Base-by-base conservation (phyloP, 1,140 invertebrate genomes). In the Kradibia gibbosae region DNA sequence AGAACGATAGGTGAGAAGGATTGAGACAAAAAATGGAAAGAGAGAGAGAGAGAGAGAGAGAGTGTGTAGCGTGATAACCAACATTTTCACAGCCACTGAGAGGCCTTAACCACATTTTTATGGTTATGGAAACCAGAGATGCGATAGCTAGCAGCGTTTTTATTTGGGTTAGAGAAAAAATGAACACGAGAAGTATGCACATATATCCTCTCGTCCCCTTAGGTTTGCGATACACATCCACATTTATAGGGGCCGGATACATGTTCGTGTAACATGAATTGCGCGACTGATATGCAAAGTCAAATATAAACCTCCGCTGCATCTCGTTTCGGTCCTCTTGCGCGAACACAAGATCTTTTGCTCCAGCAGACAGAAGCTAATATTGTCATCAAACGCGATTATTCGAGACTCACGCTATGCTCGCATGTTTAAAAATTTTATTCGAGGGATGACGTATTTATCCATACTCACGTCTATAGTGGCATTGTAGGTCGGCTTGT, bases 111-210 rank as follows among this genome's bases (percentile, higher is more conserved):
- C 50, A 3, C 71, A n/a, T 73, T 80, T 73, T 62, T 62, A 74
- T 42, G 71, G 57, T 74, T 62, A 80, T 73, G 39, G 53, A 62
- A 60, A 73, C 15, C 53, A 36, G 36, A 73, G 70, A 73, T 39
- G 55, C 55, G 31, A 74, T 65, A 39, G 55, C 57, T 80, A 65
- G 74, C 42, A 42, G 15, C 28, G 57, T 50, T 74, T 80, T 80
- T 80, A 80, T 74, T 42, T 34, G n/a, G 5, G 28, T 20, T 25
- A n/a, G 22, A 65, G 22, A 74, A 65, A 80, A 74, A 80, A 50
- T 60, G 28, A 78, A 39, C 22, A 7, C 4, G 34, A 55, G n/a
- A 78, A 50, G 10, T 36, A 11, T 13, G n/a, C 8, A 28, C 20
- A 28, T 25, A 76, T 42, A 76, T 45, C 36, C 36, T n/a, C 50